A percentile compares a stretch with the other conserved stretches of the same genome.
phyloP scores from a whole-genome alignment of 2,888 invertebrate species.

The Harpalus rufipes region DNA sequence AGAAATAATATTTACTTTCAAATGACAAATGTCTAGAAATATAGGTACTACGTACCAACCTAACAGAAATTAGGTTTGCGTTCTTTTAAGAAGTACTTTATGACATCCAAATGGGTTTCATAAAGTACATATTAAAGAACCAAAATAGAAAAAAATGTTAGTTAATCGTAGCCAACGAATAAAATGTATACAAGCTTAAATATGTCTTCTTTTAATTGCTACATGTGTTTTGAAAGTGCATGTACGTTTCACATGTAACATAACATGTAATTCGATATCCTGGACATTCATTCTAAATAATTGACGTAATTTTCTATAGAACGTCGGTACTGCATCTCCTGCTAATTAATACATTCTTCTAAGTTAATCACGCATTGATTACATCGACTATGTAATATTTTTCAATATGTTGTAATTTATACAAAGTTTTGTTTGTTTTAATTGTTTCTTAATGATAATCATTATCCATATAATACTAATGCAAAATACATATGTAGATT shows the following conservation, averaged over 20 bases:
- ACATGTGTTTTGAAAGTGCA: slow-evolving; percentile 5
- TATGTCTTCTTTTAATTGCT: slow-evolving; percentile 10
- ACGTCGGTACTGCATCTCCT: not conserved
- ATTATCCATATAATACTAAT: not conserved
- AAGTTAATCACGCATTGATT: not conserved
- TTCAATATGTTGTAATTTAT: not conserved
- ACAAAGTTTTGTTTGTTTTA: not conserved
- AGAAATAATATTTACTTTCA: too few relatives aligned
- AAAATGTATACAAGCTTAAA: not conserved
- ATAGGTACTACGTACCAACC: too few relatives aligned
- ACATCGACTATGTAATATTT: not conserved
- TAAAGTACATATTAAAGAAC: too few relatives aligned
- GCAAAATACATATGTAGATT: not conserved
- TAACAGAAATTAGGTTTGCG: too few relatives aligned
- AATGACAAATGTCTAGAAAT: too few relatives aligned
- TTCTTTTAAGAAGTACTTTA: too few relatives aligned
- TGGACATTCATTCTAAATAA: slow-evolving; percentile 45
- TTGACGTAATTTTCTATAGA: slow-evolving; percentile 40
- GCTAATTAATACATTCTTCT: slow-evolving; percentile 5
- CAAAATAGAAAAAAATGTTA: too few relatives aligned
- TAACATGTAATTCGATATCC: slow-evolving; percentile 17
- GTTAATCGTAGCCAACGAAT: too few relatives aligned
- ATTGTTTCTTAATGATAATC: too few relatives aligned
- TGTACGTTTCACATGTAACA: slow-evolving; percentile 5
- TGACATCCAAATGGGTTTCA: too few relatives aligned